Evolutionary conservation across 2,888 invertebrate species (phyloP), one percentile per base, ranked within the genome.

Genomic region (Trissolcus japonicus): DNA sequence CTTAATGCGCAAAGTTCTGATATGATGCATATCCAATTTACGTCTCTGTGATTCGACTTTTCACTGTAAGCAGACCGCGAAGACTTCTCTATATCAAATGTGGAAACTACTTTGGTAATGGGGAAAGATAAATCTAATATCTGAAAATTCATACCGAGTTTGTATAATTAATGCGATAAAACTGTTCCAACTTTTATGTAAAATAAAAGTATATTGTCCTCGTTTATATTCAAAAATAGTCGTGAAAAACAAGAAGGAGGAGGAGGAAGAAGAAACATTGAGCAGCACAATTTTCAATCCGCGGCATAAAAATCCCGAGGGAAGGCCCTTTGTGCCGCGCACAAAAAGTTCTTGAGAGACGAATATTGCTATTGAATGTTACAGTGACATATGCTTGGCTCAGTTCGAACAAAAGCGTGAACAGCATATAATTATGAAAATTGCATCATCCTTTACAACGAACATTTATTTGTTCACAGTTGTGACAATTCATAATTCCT

Each of bases 331-430:
- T 98, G 98, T 89, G 98, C 98, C 0, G 95, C 97, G 0, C 96
- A 97, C 85, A 92, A 92, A 35, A 92, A 91, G 81, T 98, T 98
- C 86, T 95, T 46, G 92, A 94, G n/a, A 93, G 14, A 19, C 94
- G 79, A 95, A 98, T 88, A 95, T 97, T 81, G 93, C 97, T 13
- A 94, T 98, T 2, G 98, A 98, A 85, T 98, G 98, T 88, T 95
- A 94, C 86, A 96, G 95, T 86, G 97, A 97, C 86, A 95, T 81
- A 95, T 95, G 90, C 97, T 98, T 17, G 98, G 98, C 7, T 96
- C 97, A 3, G 98, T 98, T 89, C 98, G 98, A 88, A 95, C 97
- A 92, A 98, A 98, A 90, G 35, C 92, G 96, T 25, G 95, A 96
- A 1, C 96, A 97, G 84, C 98, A 98, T 87, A 95, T 35, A 35